Percentiles rank a stretch among this genome's conserved stretches.
Conservation (phyloP, 2,888 invertebrate species). For the Encarsia formosa region DNA sequence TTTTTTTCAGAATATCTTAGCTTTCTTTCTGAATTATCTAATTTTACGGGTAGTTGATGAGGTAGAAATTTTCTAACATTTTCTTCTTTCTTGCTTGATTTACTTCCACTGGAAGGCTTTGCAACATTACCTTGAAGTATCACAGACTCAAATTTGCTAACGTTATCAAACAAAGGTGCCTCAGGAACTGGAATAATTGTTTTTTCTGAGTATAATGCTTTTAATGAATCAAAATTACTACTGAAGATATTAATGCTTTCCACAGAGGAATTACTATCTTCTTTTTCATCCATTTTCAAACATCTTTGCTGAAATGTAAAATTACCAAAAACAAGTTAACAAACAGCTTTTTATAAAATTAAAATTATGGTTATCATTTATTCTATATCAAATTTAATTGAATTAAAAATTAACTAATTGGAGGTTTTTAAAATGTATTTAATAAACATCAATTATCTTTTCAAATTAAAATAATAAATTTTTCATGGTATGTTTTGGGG, state of each 20-base stretch:
- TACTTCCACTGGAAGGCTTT: constrained; percentile 26
- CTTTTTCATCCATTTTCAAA: too few relatives aligned
- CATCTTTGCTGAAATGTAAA: too few relatives aligned
- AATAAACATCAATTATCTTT: too few relatives aligned
- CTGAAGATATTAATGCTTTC: constrained; percentile 57
- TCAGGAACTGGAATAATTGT: constrained; percentile 55
- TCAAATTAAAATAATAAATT: too few relatives aligned
- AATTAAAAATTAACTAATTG: too few relatives aligned
- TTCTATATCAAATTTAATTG: too few relatives aligned
- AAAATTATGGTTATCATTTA: too few relatives aligned
- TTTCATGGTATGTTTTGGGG: too few relatives aligned
- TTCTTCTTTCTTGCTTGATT: neutral
- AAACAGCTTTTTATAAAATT: too few relatives aligned
- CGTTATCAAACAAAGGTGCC: constrained; percentile 66
- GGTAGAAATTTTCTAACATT: constrained; percentile 35
- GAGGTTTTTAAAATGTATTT: too few relatives aligned
- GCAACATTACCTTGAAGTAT: constrained; percentile 45
- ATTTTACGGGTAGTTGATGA: constrained; percentile 32
- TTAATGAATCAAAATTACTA: constrained; percentile 65
- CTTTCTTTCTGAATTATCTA: constrained; percentile 12
- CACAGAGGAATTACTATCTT: constrained; percentile 32
- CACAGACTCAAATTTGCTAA: constrained; percentile 59
- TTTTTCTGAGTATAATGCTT: constrained; percentile 62
- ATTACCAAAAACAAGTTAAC: too few relatives aligned
- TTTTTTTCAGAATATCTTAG: constrained; percentile 47